Evolutionary conservation across 2,113 vertebrate species (phyloP), one percentile per base, ranked within the genome.

Genomic region (Oostethus manadensis): DNA sequence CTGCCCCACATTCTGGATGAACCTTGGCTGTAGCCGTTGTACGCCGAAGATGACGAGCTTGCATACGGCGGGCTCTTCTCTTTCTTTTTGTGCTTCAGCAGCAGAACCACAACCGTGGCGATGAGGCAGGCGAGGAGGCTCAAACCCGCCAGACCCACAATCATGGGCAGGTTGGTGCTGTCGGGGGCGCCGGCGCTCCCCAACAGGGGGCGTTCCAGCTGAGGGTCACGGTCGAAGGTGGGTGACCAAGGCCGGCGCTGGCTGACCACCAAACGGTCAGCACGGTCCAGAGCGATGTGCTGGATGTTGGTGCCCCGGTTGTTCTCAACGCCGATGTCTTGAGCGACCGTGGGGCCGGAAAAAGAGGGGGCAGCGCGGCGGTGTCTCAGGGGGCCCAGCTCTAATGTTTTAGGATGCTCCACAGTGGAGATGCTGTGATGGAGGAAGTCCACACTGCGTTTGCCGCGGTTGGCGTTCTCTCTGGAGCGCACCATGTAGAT

Each of bases 261-360:
- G 65, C 21, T 77, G 49, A 88, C 46, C 21, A 68, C 64, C 43
- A 87, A 59, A 50, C 88, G 85, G 74, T 87, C 78, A 1, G 85
- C 62, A 5, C 55, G 61, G 59, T 88, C 88, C 42, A 90, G 77
- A 8, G 84, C 69, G 11, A 92, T 79, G 42, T 87, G 88, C 74
- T 90, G 78, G 80, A 89, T 66, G 79, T 88, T 89, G 2, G 88
- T 91, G 23, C 90, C 91, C 1, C 88, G 88, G 48, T 77, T 90
- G 56, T 87, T 89, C n/a, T 87, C 83, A 0, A 65, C 42, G 1
- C 84, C 82, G 0, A 70, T 87, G 42, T 88, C 87, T 64, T 82
- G 73, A 47, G 44, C 14, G 18, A 76, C 13, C 14, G 58, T n/a
- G 0, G 57, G 20, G 17, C 57, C 21, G 0, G 81, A 58, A 54